Evolutionary conservation across 2,888 invertebrate genomes (phyloP).

Genomic region (Acrobasis suavella): DNA sequence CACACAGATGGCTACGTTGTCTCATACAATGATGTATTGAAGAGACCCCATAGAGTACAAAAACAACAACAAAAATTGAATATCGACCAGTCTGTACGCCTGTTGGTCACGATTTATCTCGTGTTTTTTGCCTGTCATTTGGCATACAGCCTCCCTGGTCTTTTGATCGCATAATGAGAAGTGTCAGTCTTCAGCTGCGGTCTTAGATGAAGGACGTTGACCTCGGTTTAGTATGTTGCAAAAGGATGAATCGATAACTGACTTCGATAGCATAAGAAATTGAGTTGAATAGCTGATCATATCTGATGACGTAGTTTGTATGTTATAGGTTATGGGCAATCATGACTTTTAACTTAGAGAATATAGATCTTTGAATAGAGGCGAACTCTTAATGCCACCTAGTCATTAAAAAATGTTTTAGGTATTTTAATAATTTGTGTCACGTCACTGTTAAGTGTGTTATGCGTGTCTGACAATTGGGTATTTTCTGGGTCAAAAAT

Average conservation of each 20-base stretch:
- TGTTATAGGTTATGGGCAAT: too few species aligned
- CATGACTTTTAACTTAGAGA: too few species aligned
- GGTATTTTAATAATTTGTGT: too few species aligned
- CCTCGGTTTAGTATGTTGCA: background rate
- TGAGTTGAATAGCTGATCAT: background rate
- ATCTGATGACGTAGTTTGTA: too few species aligned
- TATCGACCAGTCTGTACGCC: background rate
- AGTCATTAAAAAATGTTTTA: too few species aligned
- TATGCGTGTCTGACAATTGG: too few species aligned
- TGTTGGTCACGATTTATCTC: constrained; percentile 19
- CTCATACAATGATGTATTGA: background rate
- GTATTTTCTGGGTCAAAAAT: too few species aligned
- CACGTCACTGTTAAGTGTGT: too few species aligned
- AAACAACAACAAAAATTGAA: background rate
- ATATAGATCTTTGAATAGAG: too few species aligned
- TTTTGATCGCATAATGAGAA: constrained; percentile 7
- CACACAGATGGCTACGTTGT: background rate
- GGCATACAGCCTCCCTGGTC: constrained; percentile 5
- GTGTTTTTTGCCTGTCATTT: constrained; percentile 18
- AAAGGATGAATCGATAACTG: background rate
- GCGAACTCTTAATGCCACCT: too few species aligned
- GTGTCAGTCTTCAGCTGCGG: constrained; percentile 3
- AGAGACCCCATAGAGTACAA: background rate
- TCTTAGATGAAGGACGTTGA: constrained; percentile 4
- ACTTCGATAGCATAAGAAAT: background rate